Conservation (phyloP, 1,140 invertebrate genomes). For the Paracyclopina nana region DNA sequence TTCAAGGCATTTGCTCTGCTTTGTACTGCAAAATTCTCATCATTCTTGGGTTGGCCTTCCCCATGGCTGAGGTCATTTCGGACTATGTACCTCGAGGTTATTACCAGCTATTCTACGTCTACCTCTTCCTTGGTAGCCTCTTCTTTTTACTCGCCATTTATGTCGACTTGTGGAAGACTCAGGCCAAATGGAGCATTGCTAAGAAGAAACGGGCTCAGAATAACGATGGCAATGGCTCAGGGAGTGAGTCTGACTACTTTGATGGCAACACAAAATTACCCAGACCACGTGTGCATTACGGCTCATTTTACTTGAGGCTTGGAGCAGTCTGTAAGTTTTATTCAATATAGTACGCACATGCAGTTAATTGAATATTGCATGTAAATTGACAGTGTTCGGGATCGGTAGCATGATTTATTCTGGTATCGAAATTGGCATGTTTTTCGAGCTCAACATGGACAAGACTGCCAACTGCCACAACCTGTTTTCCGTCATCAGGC, state of each 20-base stretch:
- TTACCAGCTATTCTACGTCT: conserved; percentile 14
- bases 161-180: neutral
- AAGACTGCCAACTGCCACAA: conserved; percentile 63
- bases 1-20: neutral
- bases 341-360: conserved; percentile 74
- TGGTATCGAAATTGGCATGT: conserved; percentile 75
- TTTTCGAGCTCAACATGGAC: conserved; percentile 67
- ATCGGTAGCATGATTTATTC: conserved; percentile 89
- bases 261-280: neutral
- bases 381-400: conserved; percentile 57
- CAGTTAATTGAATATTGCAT: conserved; percentile 70
- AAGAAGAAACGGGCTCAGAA: neutral
- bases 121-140: conserved; percentile 7
- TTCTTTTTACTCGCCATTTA: conserved; percentile 2
- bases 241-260: neutral
- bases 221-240: too few relatives aligned
- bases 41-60: conserved; percentile 9
- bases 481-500: conserved; percentile 60
- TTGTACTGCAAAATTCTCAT: conserved; percentile 13
- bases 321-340: conserved; percentile 56
- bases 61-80: neutral
- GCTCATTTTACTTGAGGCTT: conserved; percentile 79
- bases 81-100: conserved; percentile 2
- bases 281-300: conserved; percentile 32
- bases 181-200: neutral